A percentile compares a stretch with the other conserved stretches of the same genome.
phyloP scores from a whole-genome alignment of 2,888 invertebrate species.

The Troides oblongomaculatus region DNA sequence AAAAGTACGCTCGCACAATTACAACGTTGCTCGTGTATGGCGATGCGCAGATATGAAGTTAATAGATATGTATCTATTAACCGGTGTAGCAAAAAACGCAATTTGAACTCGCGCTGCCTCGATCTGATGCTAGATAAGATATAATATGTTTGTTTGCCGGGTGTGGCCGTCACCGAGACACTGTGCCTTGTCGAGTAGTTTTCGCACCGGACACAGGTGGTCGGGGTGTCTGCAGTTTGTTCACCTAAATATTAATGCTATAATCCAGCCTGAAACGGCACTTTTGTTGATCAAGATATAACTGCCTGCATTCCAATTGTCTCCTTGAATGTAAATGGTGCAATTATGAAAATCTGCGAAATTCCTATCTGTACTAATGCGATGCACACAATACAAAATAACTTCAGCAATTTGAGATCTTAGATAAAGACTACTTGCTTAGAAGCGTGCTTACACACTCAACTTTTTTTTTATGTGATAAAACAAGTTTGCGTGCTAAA shows the following conservation, averaged over 20 bases:
- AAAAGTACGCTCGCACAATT: conserved; percentile 45
- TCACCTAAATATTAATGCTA: conserved; percentile 22
- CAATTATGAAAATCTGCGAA: conserved; percentile 27
- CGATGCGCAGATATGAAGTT: conserved; percentile 40
- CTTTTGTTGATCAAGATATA: conserved; percentile 21
- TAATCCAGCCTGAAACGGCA: conserved; percentile 23
- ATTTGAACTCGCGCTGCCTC: conserved; percentile 35
- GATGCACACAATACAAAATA: conserved; percentile 8
- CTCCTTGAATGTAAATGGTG: conserved; percentile 25
- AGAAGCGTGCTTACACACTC: no score
- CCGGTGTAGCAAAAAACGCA: conserved; percentile 31
- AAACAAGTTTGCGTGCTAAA: no score
- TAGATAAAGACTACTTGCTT: background rate
- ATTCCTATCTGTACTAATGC: conserved; percentile 20
- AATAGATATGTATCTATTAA: conserved; percentile 46
- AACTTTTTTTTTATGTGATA: no score
- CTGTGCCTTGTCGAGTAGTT: conserved; percentile 4
- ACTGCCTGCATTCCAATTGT: conserved; percentile 21
- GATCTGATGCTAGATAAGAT: conserved; percentile 39
- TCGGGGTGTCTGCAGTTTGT: conserved; percentile 13
- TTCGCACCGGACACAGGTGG: conserved; percentile 13
- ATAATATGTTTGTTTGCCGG: conserved; percentile 32
- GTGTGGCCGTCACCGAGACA: conserved; percentile 26
- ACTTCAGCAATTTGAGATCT: background rate
- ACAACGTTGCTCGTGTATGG: conserved; percentile 37